Evolutionary conservation across 2,113 vertebrate genomes (phyloP).

Genomic region (Riparia riparia): DNA sequence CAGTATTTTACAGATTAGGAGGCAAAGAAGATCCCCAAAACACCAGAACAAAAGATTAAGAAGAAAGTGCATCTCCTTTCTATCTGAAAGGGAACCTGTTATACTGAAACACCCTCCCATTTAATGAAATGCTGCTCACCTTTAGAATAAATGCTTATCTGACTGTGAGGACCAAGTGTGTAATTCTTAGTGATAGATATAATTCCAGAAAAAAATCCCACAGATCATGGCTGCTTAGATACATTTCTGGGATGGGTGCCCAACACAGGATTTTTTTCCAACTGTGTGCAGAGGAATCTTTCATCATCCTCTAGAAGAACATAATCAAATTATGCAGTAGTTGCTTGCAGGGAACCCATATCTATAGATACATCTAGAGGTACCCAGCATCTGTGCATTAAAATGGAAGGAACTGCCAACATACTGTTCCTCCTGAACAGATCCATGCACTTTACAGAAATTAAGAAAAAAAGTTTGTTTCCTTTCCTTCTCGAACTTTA

Average conservation of each 20-base stretch:
- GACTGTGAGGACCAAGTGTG: not conserved
- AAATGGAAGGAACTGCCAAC: not conserved
- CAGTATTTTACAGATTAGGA: not conserved
- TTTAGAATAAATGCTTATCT: not conserved
- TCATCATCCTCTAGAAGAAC: not conserved
- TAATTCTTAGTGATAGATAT: not conserved
- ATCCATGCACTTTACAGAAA: not conserved
- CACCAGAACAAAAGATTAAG: not conserved
- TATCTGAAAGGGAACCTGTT: not conserved
- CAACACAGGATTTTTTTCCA: not conserved
- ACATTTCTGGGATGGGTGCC: not conserved
- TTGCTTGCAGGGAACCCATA: not conserved
- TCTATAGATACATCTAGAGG: not conserved
- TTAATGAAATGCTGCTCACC: not conserved
- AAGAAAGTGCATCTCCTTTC: not conserved
- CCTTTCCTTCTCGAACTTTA: not conserved
- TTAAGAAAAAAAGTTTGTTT: not conserved
- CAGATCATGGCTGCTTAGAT: not conserved
- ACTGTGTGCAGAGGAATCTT: not conserved
- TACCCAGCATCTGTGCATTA: not conserved
- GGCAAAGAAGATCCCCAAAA: not conserved
- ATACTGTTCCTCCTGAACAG: not conserved
- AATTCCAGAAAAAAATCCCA: not conserved
- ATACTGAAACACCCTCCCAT: not conserved
- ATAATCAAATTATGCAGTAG: not conserved